phyloP scores from a whole-genome alignment of 2,113 vertebrate species.

The Epinephelus moara region DNA sequence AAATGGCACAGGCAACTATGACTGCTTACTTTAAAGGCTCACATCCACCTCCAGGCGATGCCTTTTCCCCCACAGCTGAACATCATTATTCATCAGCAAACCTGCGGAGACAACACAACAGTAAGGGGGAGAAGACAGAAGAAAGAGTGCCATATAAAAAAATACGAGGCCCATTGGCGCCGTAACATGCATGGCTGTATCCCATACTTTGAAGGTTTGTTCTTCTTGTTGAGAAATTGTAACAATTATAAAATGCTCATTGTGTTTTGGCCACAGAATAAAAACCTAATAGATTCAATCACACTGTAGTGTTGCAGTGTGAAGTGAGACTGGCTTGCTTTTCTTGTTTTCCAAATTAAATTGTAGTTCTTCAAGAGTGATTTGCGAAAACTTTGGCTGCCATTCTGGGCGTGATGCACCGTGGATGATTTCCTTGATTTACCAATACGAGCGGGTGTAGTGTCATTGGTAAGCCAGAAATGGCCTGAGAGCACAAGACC shows the following conservation, averaged over 20 bases:
- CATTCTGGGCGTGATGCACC: background rate
- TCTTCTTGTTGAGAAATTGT: background rate
- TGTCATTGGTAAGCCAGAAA: background rate
- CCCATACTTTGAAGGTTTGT: background rate
- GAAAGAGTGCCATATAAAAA: background rate
- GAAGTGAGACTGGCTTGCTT: background rate
- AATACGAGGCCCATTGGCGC: background rate
- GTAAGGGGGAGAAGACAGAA: background rate
- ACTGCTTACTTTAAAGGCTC: background rate
- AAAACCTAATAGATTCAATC: background rate
- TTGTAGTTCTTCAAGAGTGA: background rate
- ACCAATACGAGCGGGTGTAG: background rate
- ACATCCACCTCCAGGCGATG: background rate
- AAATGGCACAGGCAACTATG: background rate
- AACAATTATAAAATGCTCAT: background rate
- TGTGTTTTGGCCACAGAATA: background rate
- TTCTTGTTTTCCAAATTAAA: background rate
- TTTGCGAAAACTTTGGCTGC: background rate
- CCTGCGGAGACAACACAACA: constrained; percentile 6
- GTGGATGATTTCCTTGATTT: background rate
- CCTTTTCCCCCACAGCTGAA: background rate
- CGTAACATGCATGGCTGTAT: background rate
- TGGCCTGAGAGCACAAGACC: background rate
- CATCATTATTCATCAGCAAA: constrained; percentile 19
- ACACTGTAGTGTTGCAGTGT: background rate